Evolutionary conservation across 2,113 vertebrate genomes (phyloP).

Genomic region (Cephalopterus ornatus): DNA sequence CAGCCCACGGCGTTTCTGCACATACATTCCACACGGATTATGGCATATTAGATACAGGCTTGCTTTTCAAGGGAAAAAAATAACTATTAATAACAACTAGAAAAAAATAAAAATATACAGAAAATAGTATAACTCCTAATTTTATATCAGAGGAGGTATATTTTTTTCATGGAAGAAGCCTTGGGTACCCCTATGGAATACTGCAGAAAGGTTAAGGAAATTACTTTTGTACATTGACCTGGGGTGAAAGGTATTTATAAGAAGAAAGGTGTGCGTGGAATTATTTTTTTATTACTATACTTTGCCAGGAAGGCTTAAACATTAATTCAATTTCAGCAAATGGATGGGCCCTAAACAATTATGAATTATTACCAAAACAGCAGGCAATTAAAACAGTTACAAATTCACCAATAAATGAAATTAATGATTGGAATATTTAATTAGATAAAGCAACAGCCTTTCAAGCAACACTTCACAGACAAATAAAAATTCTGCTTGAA

Average conservation of each 20-base stretch:
- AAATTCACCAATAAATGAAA: neutral
- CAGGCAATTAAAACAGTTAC: neutral
- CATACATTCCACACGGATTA: neutral
- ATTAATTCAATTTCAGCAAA: neutral
- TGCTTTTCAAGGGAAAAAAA: neutral
- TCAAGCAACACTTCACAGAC: neutral
- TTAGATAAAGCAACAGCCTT: neutral
- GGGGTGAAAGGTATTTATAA: neutral
- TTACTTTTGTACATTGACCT: neutral
- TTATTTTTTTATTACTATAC: neutral
- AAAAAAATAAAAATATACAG: neutral
- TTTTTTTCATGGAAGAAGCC: neutral
- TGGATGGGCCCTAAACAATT: neutral
- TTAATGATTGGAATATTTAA: neutral
- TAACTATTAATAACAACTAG: fast-evolving
- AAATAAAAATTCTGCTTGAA: neutral
- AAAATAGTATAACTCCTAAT: neutral
- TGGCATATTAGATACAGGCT: neutral
- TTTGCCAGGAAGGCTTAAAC: neutral
- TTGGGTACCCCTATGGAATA: neutral
- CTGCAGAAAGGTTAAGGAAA: neutral
- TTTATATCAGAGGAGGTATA: neutral
- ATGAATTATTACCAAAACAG: neutral
- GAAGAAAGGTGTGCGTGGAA: neutral
- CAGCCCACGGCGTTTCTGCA: neutral